Conservation (phyloP, 2,888 invertebrate species). For the Cephonodes hylas region DNA sequence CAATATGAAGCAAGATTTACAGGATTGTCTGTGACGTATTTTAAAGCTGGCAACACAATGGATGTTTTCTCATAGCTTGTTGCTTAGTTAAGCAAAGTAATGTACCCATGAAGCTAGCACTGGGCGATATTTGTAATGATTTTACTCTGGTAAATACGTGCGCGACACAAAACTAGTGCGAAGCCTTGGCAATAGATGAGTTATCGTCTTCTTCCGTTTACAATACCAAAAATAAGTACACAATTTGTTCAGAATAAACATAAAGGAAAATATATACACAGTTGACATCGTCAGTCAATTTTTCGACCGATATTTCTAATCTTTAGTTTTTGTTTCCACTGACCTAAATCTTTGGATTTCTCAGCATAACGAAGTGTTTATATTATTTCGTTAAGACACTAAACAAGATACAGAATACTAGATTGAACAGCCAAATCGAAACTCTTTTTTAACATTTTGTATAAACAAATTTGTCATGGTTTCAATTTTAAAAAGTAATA, state of each 20-base stretch:
- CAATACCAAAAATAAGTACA: conserved; percentile 12
- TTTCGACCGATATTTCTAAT: conserved; percentile 9
- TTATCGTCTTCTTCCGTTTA: conserved; percentile 3
- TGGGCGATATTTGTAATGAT: not conserved
- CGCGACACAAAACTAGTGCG: conserved; percentile 6
- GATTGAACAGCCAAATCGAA: not conserved
- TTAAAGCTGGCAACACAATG: not conserved
- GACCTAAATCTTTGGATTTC: conserved; percentile 13
- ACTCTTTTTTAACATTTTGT: not conserved
- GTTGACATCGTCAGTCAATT: conserved; percentile 12
- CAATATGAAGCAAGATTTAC: no score
- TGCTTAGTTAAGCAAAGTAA: no score
- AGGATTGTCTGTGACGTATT: not conserved
- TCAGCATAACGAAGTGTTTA: not conserved
- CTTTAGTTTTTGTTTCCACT: conserved; percentile 9
- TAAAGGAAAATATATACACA: conserved; percentile 12
- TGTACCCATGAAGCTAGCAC: no score
- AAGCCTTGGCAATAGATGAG: conserved; percentile 8
- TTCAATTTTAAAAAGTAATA: conserved; percentile 19
- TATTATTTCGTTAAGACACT: not conserved
- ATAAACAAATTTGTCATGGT: conserved; percentile 5
- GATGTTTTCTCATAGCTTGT: no score
- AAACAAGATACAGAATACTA: not conserved
- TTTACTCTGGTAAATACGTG: not conserved
- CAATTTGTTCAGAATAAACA: conserved; percentile 1